A percentile compares a stretch with the other conserved stretches of the same genome.
These are phyloP conservation scores for Pristionchus pacificus DNA, from an alignment of 1,140 invertebrate species.

Conservation along the genomic window DNA sequence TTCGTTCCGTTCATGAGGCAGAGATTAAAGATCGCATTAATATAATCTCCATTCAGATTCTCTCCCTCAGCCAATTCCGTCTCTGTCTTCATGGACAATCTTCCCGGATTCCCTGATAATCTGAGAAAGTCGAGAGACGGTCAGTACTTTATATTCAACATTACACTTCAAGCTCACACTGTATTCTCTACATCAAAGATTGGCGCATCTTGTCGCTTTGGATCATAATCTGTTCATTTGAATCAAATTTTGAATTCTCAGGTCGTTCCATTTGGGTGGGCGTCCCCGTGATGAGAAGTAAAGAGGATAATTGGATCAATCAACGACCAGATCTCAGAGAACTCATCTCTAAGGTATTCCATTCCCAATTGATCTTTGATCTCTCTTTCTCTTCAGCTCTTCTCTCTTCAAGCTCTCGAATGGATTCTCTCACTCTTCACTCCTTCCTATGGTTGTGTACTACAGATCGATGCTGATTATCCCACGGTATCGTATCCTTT, in stretches of 20 bases:
- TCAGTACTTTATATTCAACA: slow-evolving; percentile 15
- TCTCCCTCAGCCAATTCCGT: slow-evolving; percentile 3
- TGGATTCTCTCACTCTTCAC: slow-evolving; percentile 9
- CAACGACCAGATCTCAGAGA: slow-evolving; percentile 12
- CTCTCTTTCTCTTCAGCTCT: too few relatives aligned
- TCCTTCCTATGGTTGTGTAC: slow-evolving; percentile 14
- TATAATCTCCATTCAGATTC: slow-evolving; percentile 10
- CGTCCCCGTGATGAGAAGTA: not conserved
- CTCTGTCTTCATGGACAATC: slow-evolving; percentile 27
- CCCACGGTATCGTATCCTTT: not conserved
- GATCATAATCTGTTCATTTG: too few relatives aligned
- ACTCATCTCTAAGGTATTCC: slow-evolving; percentile 20
- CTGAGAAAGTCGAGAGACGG: slow-evolving; percentile 26
- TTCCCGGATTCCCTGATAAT: slow-evolving; percentile 40
- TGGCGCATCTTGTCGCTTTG: not conserved
- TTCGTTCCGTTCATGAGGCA: not conserved
- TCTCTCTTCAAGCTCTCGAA: slow-evolving; percentile 15
- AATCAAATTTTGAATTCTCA: too few relatives aligned
- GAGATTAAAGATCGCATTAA: too few relatives aligned
- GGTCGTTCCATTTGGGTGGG: not conserved
- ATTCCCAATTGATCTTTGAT: too few relatives aligned
- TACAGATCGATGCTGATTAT: slow-evolving; percentile 8
- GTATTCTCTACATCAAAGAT: not conserved
- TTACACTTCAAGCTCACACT: not conserved
- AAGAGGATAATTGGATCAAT: slow-evolving; percentile 11